These are phyloP conservation scores for Vultur gryphus DNA, from an alignment of 2,797 vertebrate species.

Conservation along the genomic window DNA sequence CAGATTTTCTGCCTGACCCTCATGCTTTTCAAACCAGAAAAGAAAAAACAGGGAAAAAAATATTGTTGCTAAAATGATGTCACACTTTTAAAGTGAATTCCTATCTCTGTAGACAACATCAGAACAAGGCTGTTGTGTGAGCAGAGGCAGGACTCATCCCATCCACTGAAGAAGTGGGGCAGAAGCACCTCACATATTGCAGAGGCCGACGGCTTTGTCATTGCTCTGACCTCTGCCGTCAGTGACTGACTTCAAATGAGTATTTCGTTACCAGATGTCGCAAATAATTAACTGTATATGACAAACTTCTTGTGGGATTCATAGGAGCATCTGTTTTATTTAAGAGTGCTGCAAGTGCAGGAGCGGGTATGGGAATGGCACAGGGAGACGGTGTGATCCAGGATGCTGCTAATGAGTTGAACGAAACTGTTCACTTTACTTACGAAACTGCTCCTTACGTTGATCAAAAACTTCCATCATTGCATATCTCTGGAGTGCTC, in stretches of 20 bases:
- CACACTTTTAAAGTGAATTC: neutral
- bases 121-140: neutral
- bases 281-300: neutral
- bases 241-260: neutral
- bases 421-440: neutral
- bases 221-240: neutral
- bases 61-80: neutral
- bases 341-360: neutral
- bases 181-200: neutral
- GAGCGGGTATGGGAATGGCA: neutral
- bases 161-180: neutral
- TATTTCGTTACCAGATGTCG: neutral
- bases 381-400: neutral
- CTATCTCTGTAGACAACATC: neutral
- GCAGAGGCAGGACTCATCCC: neutral
- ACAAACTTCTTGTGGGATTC: neutral
- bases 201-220: neutral
- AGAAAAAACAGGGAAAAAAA: accelerated
- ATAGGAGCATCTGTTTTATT: neutral
- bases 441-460: neutral
- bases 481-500: accelerated
- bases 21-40: neutral
- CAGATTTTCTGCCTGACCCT: neutral
- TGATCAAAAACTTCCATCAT: neutral
- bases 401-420: neutral